phyloP scores from a whole-genome alignment of 2,113 vertebrate species.

The Uria aalge region DNA sequence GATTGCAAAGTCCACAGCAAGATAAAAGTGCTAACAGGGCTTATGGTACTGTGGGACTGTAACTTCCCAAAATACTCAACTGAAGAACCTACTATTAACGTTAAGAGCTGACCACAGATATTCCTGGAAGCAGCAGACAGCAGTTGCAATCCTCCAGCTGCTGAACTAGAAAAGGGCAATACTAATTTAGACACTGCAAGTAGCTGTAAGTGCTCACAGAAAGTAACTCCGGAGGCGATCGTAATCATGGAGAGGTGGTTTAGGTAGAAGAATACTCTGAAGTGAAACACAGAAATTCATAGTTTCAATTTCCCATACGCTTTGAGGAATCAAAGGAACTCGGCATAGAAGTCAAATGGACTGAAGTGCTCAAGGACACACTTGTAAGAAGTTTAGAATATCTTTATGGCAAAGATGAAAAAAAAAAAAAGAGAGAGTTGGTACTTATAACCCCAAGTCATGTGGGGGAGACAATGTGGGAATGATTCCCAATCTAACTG shows the following conservation, averaged over 20 bases:
- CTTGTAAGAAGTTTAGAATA: neutral
- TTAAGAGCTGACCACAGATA: conserved; percentile 39
- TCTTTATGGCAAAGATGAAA: neutral
- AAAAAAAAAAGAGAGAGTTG: neutral
- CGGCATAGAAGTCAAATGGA: accelerated
- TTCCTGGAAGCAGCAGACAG: conserved; percentile 16
- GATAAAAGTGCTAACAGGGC: neutral
- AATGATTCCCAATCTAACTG: neutral
- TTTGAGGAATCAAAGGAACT: neutral
- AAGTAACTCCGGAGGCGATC: neutral
- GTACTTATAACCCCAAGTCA: neutral
- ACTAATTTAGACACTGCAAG: neutral
- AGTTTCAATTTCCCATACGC: neutral
- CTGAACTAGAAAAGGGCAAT: neutral
- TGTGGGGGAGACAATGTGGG: neutral
- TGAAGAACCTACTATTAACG: neutral
- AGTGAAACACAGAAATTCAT: neutral
- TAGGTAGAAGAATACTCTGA: neutral
- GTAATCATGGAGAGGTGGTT: neutral
- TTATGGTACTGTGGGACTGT: neutral
- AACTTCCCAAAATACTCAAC: conserved; percentile 18
- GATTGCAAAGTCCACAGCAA: neutral
- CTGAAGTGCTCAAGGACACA: neutral
- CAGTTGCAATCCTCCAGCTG: neutral
- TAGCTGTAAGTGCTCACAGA: neutral